Evolutionary conservation across 2,888 invertebrate species (phyloP).

Genomic region (Hoplodrina blanda): DNA sequence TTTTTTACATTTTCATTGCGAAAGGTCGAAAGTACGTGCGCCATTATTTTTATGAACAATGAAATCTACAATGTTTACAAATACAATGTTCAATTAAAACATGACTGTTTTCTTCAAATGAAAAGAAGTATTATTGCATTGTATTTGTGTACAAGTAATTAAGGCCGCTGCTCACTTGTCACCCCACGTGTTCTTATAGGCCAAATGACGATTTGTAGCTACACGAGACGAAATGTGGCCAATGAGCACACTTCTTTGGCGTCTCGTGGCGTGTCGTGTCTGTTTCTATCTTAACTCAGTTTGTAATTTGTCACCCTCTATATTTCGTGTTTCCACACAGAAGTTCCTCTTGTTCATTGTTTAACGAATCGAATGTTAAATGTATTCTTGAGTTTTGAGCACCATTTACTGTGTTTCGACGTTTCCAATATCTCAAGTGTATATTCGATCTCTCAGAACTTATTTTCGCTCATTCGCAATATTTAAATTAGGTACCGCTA

Average conservation of each 20-base stretch:
- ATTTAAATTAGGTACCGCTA: no score
- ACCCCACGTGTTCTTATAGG: no score
- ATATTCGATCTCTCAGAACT: slow-evolving; percentile 8
- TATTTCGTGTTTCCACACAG: background rate
- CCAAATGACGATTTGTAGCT: no score
- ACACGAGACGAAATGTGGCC: no score
- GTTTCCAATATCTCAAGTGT: slow-evolving; percentile 20
- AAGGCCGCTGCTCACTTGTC: no score
- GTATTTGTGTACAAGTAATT: slow-evolving; percentile 2
- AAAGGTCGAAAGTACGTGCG: background rate
- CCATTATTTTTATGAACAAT: slow-evolving; percentile 2
- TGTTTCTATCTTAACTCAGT: background rate
- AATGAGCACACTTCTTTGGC: no score
- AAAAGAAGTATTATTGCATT: slow-evolving; percentile 10
- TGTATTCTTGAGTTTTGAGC: background rate
- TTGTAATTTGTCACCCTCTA: slow-evolving; percentile 3
- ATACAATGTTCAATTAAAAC: slow-evolving; percentile 1
- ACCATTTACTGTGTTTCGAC: background rate
- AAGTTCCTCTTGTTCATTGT: slow-evolving; percentile 13
- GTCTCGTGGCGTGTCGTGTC: no score
- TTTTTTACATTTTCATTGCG: background rate
- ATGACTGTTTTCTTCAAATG: slow-evolving; percentile 24
- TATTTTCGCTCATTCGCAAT: slow-evolving; percentile 10
- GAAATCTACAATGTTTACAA: background rate
- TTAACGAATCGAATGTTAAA: slow-evolving; percentile 1